Base-by-base conservation (phyloP, 1,140 invertebrate genomes). In the Globodera ellingtonae region DNA sequence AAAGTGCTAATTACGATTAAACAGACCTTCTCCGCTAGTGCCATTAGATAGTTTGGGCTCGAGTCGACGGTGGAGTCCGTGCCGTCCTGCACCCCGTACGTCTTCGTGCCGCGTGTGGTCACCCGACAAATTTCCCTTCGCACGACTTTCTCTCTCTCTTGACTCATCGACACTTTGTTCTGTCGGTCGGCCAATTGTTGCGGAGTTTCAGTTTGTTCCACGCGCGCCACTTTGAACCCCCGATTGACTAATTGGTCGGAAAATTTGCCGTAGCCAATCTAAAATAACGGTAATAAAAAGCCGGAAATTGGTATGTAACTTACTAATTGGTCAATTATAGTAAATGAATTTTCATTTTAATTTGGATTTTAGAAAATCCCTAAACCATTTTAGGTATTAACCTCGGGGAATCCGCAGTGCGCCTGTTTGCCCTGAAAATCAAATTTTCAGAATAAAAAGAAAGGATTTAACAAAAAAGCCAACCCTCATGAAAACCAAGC, bases 151-250 rank as follows among this genome's bases (percentile, higher is more conserved):
- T 89, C 87, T 67, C 85, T 88, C 9, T 67, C 79, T 8, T 78
- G 56, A 35, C 50, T 47, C 6, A 21, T 21, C 18, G 78, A 48
- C 15, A 65, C 9, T 50, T 72, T 62, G 59, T 69, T 78, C 93
- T 93, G 80, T 79, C 96, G 92, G 86, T 95, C 92, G 15, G 92
- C 91, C 94, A 98, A 94, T 94, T 95, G 95, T 72, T 96, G 94
- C 2, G 96, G 96, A 9, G 95, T 98, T 91, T 99, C 98, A 0
- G 96, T 98, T 91, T 99, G 98, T 90, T 99, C 98, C 24, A 99
- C 93, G 44, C 98, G 91, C 0, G 95, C 96, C 8, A 99, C 94
- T 91, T 97, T 98, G 89, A 95, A 98, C 0, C 97, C 97, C 89
- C 94, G 94, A 82, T 95, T 93, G 74, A 99, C 92, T 0, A 99